Percentiles rank a stretch among this genome's conserved stretches.
Conservation (phyloP, 1,140 invertebrate species). For the Cataglyphis hispanica region DNA sequence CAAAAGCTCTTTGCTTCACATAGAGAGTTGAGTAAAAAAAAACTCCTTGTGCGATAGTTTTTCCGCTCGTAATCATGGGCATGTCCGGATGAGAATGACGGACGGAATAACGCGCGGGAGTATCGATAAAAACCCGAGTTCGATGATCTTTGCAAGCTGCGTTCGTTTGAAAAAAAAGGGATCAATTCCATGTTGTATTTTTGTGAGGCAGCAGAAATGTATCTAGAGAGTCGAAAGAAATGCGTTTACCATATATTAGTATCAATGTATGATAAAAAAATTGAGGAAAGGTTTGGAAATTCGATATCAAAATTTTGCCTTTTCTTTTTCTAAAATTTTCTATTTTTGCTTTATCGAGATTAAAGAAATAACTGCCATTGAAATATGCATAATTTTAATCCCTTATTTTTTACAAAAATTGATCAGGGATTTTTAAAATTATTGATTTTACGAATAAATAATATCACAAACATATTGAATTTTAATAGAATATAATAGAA, state of each 20-base stretch:
- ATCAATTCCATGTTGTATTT: neutral
- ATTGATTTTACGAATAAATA: neutral
- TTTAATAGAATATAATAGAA: neutral
- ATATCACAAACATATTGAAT: neutral
- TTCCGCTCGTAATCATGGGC: constrained; percentile 56
- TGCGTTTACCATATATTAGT: neutral
- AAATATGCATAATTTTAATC: neutral
- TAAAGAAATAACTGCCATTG: neutral
- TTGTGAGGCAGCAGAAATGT: neutral
- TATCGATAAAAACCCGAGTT: constrained; percentile 46
- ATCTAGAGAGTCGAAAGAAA: neutral
- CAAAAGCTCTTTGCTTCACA: constrained; percentile 25
- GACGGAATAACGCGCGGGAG: constrained; percentile 33
- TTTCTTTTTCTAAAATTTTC: neutral
- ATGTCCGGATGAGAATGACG: constrained; percentile 45
- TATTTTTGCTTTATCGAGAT: neutral
- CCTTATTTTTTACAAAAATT: neutral
- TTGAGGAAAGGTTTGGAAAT: neutral
- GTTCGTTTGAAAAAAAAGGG: neutral
- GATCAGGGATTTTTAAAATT: neutral
- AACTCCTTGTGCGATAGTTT: neutral
- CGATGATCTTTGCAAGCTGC: neutral
- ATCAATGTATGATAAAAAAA: neutral
- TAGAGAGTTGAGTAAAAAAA: constrained; percentile 9
- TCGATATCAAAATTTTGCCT: neutral